These are phyloP conservation scores for Strix uralensis DNA, from an alignment of 2,113 vertebrate genomes.

Conservation along the genomic window DNA sequence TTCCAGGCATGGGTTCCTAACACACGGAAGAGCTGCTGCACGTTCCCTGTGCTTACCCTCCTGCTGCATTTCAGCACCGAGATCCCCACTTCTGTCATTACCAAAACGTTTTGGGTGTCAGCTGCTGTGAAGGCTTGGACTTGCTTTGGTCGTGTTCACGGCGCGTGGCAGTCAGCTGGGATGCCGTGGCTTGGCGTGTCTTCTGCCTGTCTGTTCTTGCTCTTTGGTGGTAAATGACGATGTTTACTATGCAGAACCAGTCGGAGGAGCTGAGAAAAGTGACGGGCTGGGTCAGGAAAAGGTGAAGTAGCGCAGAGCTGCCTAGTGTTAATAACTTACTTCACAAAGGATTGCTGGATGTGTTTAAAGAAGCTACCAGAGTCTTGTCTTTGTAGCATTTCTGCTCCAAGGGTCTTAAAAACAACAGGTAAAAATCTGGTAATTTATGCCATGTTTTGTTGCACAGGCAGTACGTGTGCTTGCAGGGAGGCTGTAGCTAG, in stretches of 20 bases:
- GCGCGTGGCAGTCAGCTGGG: background rate
- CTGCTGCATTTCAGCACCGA: background rate
- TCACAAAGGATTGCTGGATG: background rate
- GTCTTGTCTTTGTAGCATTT: background rate
- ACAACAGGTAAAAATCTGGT: background rate
- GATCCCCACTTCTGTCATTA: background rate
- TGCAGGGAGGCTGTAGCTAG: background rate
- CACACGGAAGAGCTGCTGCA: background rate
- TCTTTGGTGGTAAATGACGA: background rate
- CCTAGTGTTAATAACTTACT: background rate
- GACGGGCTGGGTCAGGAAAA: background rate
- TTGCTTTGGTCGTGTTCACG: background rate
- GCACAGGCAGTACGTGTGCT: background rate
- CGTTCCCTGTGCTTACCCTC: background rate
- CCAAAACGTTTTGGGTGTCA: background rate
- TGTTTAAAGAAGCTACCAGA: background rate
- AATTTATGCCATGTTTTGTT: background rate
- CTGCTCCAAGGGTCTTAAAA: background rate
- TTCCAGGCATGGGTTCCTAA: background rate
- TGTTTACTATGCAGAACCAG: background rate
- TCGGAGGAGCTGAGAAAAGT: background rate
- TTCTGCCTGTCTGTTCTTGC: background rate
- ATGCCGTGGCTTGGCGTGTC: background rate
- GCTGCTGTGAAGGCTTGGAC: background rate
- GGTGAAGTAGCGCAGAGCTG: background rate